Evolutionary conservation across 2,113 vertebrate species (phyloP).

Genomic region (Tamias sibiricus): DNA sequence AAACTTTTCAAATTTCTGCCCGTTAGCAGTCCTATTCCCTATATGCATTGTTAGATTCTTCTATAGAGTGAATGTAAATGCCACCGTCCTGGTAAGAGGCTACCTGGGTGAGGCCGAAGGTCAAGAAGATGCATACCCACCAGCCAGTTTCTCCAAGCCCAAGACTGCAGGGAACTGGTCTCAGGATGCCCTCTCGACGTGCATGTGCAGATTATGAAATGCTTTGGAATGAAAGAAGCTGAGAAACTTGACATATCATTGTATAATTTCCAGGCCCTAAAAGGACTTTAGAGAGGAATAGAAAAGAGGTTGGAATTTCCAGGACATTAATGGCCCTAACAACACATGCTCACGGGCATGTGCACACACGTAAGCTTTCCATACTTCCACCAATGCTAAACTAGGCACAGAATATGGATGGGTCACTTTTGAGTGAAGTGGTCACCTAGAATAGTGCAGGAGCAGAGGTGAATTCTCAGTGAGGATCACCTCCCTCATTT

Average conservation of each 20-base stretch:
- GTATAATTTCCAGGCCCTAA: background rate
- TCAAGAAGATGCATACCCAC: background rate
- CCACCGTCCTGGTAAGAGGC: background rate
- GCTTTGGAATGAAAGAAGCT: background rate
- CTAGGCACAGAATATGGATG: background rate
- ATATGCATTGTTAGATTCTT: background rate
- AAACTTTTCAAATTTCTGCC: conserved; percentile 43
- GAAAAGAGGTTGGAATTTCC: background rate
- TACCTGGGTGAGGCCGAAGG: background rate
- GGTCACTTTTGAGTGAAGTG: background rate
- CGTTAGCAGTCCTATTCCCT: background rate
- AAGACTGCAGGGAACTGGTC: background rate
- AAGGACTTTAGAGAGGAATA: background rate
- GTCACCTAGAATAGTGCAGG: background rate
- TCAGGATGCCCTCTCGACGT: background rate
- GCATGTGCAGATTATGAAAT: background rate
- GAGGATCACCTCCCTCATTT: background rate
- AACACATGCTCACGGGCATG: background rate
- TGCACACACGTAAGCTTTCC: background rate
- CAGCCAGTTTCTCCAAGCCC: background rate
- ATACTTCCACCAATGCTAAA: background rate
- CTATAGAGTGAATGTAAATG: conserved; percentile 23
- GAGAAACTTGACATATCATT: background rate
- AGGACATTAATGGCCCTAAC: background rate
- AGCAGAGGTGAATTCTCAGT: background rate